Percentiles rank a stretch among this genome's conserved stretches.
phyloP scores from a whole-genome alignment of 2,113 vertebrate genomes.

The Xenopus laevis region DNA sequence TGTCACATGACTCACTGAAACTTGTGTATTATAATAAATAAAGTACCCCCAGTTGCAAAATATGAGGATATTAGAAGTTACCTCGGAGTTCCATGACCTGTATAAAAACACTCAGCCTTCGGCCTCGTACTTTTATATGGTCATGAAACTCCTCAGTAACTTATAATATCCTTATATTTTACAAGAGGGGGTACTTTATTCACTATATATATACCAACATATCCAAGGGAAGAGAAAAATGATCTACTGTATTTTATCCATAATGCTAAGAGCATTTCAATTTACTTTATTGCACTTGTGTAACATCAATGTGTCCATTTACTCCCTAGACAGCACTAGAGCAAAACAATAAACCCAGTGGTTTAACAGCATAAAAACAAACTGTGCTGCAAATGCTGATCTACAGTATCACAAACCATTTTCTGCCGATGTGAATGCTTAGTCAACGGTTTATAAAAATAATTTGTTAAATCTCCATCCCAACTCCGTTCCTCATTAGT shows the following conservation, averaged over 20 bases:
- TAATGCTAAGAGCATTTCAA: constrained; percentile 24
- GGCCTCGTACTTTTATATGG: no score
- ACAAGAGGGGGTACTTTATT: no score
- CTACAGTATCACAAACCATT: constrained; percentile 15
- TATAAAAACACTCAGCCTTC: no score
- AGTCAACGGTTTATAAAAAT: constrained; percentile 54
- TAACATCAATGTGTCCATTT: constrained; percentile 24
- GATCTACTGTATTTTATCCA: constrained; percentile 16
- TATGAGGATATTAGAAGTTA: no score
- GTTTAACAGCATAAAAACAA: constrained; percentile 44
- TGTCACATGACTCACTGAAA: no score
- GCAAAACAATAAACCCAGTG: constrained; percentile 46
- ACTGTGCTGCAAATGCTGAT: constrained; percentile 1
- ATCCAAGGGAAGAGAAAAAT: constrained; percentile 18
- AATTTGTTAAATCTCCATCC: constrained; percentile 54
- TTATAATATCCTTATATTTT: no score
- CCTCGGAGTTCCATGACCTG: no score
- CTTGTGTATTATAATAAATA: no score
- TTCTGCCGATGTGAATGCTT: constrained; percentile 34
- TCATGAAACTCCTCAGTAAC: no score
- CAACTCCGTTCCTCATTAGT: constrained; percentile 53
- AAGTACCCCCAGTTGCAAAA: no score
- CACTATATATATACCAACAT: constrained; percentile 43
- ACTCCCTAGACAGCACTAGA: constrained; percentile 44
- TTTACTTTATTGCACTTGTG: constrained; percentile 26